Conservation (phyloP, 1,140 invertebrate genomes). For the Ceratina japonica region DNA sequence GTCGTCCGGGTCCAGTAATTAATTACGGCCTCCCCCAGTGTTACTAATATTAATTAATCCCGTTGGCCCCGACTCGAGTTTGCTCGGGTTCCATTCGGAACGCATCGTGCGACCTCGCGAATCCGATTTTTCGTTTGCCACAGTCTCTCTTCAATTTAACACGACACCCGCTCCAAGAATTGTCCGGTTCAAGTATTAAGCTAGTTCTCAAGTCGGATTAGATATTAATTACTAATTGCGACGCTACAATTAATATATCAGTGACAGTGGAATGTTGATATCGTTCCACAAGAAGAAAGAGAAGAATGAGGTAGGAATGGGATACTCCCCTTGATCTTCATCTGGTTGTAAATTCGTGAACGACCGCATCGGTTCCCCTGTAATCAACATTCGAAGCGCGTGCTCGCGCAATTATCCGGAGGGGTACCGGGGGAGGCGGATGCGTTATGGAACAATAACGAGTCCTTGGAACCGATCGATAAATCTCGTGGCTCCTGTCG, state of each 20-base stretch:
- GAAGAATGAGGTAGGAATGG: no score
- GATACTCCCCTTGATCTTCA: neutral
- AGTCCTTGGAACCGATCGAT: constrained; percentile 36
- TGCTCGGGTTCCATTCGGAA: constrained; percentile 29
- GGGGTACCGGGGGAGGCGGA: neutral
- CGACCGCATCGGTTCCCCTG: neutral
- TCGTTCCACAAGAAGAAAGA: no score
- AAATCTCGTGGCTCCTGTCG: constrained; percentile 38
- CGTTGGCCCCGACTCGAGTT: constrained; percentile 20
- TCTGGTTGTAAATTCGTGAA: constrained; percentile 11
- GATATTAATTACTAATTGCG: no score
- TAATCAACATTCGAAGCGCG: constrained; percentile 21
- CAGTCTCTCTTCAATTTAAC: neutral
- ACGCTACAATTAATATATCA: no score
- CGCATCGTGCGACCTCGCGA: constrained; percentile 43
- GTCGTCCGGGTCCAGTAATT: constrained; percentile 61
- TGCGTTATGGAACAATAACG: constrained; percentile 45
- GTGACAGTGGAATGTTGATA: no score
- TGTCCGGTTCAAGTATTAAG: no score
- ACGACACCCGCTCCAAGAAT: neutral
- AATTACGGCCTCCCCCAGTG: constrained; percentile 68
- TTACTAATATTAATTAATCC: constrained; percentile 74
- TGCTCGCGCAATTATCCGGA: constrained; percentile 1
- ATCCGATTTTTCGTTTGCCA: constrained; percentile 24
- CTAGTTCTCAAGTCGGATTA: no score